Conservation (phyloP, 2,888 invertebrate genomes). For the Tuta absoluta region DNA sequence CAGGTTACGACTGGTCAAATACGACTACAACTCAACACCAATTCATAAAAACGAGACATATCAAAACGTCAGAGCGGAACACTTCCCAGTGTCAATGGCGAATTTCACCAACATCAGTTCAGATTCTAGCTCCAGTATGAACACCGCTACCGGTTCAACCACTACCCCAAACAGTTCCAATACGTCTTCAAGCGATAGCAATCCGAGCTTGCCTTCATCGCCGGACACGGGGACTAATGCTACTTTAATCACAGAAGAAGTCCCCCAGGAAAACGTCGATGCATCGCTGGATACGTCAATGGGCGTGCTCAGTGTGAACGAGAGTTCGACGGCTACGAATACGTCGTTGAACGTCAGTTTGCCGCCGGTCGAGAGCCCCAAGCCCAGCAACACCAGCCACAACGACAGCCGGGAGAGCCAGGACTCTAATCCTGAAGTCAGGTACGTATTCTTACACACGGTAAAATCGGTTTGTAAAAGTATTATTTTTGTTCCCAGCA, state of each 20-base stretch:
- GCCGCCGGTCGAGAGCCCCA: slow-evolving; percentile 69
- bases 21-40: slow-evolving; percentile 60
- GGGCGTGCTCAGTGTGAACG: slow-evolving; percentile 69
- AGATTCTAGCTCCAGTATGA: slow-evolving; percentile 86
- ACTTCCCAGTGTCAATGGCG: slow-evolving; percentile 55
- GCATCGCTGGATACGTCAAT: slow-evolving; percentile 63
- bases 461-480: no score
- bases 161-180: slow-evolving; percentile 87
- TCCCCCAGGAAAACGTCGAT: slow-evolving; percentile 49
- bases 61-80: slow-evolving; percentile 61
- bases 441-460: slow-evolving; percentile 33
- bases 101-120: slow-evolving; percentile 78
- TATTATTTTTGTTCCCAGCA: no score
- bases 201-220: slow-evolving; percentile 87
- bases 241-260: slow-evolving; percentile 47
- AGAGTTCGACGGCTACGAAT: slow-evolving; percentile 74
- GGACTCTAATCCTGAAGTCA: slow-evolving; percentile 42
- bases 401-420: slow-evolving; percentile 39
- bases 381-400: slow-evolving; percentile 52
- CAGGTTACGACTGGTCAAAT: slow-evolving; percentile 55
- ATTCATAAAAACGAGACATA: slow-evolving; percentile 62
- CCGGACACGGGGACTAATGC: slow-evolving; percentile 72
- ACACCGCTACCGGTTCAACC: slow-evolving; percentile 84
- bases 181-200: slow-evolving; percentile 86
- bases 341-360: slow-evolving; percentile 70